Conservation (phyloP, 2,113 vertebrate genomes). For the Psettodes erumei region DNA sequence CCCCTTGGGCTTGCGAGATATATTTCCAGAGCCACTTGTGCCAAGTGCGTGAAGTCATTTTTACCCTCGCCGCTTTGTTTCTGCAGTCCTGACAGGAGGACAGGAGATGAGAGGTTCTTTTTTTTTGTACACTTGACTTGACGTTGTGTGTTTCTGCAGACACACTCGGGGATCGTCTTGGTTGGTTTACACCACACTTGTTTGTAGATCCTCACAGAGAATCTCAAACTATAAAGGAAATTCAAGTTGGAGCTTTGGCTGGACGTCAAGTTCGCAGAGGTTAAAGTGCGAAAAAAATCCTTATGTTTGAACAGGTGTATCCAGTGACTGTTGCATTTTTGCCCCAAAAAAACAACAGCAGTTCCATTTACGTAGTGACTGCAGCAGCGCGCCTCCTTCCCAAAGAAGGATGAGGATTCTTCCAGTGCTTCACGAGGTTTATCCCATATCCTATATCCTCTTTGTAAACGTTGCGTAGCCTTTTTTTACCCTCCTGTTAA, state of each 20-base stretch:
- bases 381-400: conserved; percentile 7
- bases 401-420: conserved; percentile 27
- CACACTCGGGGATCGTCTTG: neutral
- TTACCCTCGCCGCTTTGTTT: neutral
- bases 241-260: neutral
- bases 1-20: neutral
- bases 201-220: neutral
- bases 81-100: neutral
- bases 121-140: neutral
- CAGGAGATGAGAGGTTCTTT: neutral
- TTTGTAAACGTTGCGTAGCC: conserved; percentile 8
- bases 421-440: neutral
- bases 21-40: neutral
- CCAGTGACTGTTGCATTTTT: neutral
- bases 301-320: neutral
- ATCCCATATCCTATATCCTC: too few relatives aligned
- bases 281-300: neutral
- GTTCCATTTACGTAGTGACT: conserved; percentile 1
- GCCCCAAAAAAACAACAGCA: neutral
- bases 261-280: neutral
- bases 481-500: conserved; percentile 23
- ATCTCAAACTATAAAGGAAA: neutral
- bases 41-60: neutral
- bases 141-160: neutral
- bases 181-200: neutral